Conservation (phyloP, 2,113 vertebrate genomes). For the Tragelaphus scriptus region DNA sequence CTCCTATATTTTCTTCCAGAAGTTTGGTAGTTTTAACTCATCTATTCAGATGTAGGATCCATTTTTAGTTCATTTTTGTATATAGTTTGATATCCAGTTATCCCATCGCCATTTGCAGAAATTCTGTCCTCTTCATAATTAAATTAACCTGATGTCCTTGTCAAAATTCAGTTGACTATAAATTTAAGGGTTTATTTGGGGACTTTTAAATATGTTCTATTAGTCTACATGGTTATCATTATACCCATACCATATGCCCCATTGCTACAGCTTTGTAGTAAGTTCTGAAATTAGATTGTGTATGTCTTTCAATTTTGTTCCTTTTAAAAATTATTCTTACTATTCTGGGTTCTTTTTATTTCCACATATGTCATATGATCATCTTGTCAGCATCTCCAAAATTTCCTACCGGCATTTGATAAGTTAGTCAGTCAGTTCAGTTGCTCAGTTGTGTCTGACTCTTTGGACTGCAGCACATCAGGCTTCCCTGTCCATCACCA, state of each 20-base stretch:
- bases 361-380: neutral
- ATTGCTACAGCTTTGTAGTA: neutral
- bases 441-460: neutral
- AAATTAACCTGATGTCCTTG: neutral
- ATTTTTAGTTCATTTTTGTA: neutral
- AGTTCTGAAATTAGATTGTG: neutral
- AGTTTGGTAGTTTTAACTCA: neutral
- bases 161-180: neutral
- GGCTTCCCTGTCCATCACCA: neutral
- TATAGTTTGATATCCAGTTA: neutral
- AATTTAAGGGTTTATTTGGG: neutral
- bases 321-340: neutral
- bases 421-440: neutral
- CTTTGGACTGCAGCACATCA: neutral
- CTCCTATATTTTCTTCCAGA: neutral
- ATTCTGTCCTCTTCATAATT: neutral
- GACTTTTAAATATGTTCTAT: neutral
- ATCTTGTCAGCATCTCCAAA: neutral
- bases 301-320: neutral
- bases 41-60: neutral
- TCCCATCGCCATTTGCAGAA: neutral
- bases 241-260: neutral
- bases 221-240: neutral
- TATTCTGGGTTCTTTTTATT: neutral
- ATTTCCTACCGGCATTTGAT: neutral